Evolutionary conservation across 2,797 vertebrate genomes (phyloP), one percentile per base, ranked within the genome.

Genomic region (Discoglossus pictus): DNA sequence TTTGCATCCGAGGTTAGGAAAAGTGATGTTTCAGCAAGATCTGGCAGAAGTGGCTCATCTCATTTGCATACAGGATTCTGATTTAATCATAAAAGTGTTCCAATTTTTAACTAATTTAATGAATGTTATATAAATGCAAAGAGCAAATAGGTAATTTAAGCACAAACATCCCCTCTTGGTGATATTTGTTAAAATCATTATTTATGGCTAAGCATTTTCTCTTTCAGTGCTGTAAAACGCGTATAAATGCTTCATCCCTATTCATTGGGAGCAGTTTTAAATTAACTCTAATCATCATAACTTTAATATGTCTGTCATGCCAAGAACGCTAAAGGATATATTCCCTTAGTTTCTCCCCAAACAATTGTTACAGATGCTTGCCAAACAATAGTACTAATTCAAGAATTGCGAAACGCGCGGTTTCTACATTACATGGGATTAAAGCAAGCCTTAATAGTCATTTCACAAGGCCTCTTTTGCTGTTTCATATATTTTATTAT

Each of bases 101-200:
- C 18, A 48, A n/a, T 11, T 48, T 48, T 48, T 23, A 24, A 48
- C 44, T 48, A 23, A 48, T 48, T 24, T 48, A 48, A 48, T 31
- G 8, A 31, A 31, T 23, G 44, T 13, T 48, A 48, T 15, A 23
- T 48, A 48, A 24, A 23, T 13, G 44, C 20, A 48, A 48, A 48
- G 18, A 9, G 20, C 44, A 48, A 24, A 17, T 7, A 44, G 42
- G 42, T 44, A 2, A 17, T 44, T 44, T 44, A 17, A 44, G 15
- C 20, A 18, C 8, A 31, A 4, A 31, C 42, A 44, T 17, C 20
- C n/a, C 42, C 17, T 44, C 15, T 6, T 44, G 17, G 42, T 44
- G 42, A 44, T 39, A 11, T 51, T 42, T 42, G 2, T 3, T 15
- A 17, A 5, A 15, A 6, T 42, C 39, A 42, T 10, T 3, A 3